Percentiles rank a stretch among this genome's conserved stretches.
Evolutionary conservation across 2,888 invertebrate genomes (phyloP).

Genomic region (Morinoia aosen): DNA sequence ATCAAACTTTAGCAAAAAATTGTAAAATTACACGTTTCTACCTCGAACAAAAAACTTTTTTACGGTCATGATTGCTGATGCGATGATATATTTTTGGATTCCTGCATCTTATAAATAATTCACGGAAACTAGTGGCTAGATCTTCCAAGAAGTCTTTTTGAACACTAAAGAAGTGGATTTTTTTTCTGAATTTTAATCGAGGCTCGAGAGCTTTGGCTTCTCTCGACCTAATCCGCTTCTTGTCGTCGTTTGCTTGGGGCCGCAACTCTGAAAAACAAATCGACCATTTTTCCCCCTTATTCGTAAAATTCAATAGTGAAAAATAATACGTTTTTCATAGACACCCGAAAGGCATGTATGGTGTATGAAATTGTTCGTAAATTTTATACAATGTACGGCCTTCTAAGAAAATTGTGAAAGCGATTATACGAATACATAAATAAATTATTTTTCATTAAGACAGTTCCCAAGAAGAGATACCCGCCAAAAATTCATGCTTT

Average conservation of each 20-base stretch:
- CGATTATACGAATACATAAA: no score
- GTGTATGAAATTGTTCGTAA: no score
- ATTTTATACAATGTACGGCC: no score
- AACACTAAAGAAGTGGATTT: background rate
- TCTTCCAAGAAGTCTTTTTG: background rate
- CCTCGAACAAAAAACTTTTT: background rate
- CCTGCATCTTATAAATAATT: background rate
- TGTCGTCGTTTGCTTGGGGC: background rate
- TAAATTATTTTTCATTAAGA: no score
- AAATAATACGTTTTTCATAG: no score
- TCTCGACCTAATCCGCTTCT: background rate
- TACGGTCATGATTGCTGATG: background rate
- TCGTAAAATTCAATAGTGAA: no score
- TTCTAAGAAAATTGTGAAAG: no score
- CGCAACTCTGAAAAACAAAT: no score
- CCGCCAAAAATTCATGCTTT: no score
- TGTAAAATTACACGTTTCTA: background rate
- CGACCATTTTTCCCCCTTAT: no score
- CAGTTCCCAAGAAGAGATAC: no score
- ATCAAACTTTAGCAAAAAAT: background rate
- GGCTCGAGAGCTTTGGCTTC: background rate
- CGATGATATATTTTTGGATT: background rate
- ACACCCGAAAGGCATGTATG: no score
- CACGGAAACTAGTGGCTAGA: background rate
- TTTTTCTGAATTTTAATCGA: background rate